Conservation (phyloP, 2,888 invertebrate genomes). For the Eupithecia inturbata region DNA sequence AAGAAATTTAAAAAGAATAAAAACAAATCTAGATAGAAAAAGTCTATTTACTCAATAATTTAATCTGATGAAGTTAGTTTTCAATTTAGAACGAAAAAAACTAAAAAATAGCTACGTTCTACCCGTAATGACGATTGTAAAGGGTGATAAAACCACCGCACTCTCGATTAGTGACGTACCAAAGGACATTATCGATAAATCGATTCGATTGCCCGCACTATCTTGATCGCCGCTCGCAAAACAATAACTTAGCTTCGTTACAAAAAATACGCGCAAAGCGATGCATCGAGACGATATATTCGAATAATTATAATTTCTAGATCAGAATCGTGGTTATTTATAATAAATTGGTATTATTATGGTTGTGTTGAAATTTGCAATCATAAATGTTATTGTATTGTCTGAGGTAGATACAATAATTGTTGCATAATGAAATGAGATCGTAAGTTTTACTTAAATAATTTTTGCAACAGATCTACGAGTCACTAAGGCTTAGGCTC, state of each 20-base stretch:
- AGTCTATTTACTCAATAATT: conserved; percentile 26
- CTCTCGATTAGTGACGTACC: conserved; percentile 79
- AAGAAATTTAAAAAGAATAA: background rate
- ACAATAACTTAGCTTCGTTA: conserved; percentile 66
- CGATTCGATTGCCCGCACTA: conserved; percentile 68
- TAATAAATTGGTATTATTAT: conserved; percentile 27
- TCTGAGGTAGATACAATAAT: background rate
- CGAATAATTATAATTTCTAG: conserved; percentile 38
- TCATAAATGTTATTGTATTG: background rate
- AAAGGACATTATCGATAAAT: conserved; percentile 75
- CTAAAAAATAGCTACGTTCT: conserved; percentile 35
- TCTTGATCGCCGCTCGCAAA: conserved; percentile 70
- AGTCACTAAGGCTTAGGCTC: background rate
- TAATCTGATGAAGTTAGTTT: conserved; percentile 42
- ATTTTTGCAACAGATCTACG: background rate
- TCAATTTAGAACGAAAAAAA: conserved; percentile 42
- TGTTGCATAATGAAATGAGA: background rate
- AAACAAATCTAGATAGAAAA: conserved; percentile 23
- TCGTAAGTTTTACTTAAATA: background rate
- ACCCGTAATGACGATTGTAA: conserved; percentile 71
- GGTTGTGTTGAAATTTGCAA: conserved; percentile 11
- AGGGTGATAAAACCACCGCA: conserved; percentile 72
- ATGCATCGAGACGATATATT: conserved; percentile 31
- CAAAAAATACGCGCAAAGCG: conserved; percentile 32
- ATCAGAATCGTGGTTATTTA: conserved; percentile 37